Percentiles rank a stretch among this genome's conserved stretches.
phyloP scores from a whole-genome alignment of 2,113 vertebrate species.

The Diphyllodes magnificus region DNA sequence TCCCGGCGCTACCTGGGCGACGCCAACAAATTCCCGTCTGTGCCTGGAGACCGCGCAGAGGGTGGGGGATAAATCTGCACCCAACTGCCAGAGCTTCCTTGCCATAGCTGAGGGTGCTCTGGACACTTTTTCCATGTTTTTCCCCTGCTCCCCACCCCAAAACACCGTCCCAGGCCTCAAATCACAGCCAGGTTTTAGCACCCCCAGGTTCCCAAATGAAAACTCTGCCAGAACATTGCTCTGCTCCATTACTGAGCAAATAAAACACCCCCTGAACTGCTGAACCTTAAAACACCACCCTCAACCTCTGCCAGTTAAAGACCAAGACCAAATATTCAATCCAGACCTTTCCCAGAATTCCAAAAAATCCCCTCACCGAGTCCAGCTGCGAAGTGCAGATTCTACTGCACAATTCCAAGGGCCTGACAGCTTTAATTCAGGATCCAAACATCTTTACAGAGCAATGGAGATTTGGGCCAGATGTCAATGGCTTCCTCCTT shows the following conservation, averaged over 20 bases:
- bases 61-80: neutral
- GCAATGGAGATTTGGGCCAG: neutral
- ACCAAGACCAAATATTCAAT: neutral
- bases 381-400: neutral
- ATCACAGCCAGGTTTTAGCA: fast-evolving
- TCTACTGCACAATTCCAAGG: neutral
- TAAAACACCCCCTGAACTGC: neutral
- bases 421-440: neutral
- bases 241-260: neutral
- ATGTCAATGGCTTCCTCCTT: neutral
- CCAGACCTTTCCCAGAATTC: neutral
- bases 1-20: neutral
- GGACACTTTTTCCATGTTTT: neutral
- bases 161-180: neutral
- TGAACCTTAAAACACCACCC: neutral
- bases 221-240: neutral
- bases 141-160: neutral
- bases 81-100: neutral
- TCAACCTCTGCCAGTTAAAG: neutral
- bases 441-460: neutral
- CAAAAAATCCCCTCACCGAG: fast-evolving
- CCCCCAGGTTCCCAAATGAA: neutral
- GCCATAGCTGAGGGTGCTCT: neutral
- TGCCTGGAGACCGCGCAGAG: neutral
- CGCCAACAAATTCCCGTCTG: conserved; percentile 34